Evolutionary conservation across 1,140 invertebrate genomes (phyloP).

Genomic region (Orchesella cincta): DNA sequence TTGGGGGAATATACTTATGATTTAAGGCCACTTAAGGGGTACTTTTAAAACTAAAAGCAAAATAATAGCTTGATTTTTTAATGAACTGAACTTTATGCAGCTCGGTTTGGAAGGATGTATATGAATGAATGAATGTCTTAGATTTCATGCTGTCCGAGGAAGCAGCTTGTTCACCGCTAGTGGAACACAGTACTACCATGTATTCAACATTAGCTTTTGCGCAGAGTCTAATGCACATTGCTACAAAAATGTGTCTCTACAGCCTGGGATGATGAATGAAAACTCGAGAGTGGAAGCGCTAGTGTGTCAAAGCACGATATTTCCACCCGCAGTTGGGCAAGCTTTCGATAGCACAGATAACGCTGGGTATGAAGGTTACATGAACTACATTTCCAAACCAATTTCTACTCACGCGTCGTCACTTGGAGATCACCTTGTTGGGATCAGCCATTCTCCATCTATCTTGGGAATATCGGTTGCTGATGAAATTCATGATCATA

Average conservation of each 20-base stretch:
- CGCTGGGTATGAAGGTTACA: slow-evolving; percentile 31
- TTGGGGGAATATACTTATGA: slow-evolving; percentile 57
- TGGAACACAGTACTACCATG: slow-evolving; percentile 64
- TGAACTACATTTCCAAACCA: slow-evolving; percentile 43
- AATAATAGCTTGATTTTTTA: background rate
- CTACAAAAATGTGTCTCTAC: slow-evolving; percentile 48
- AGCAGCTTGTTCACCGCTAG: slow-evolving; percentile 61
- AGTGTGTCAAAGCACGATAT: slow-evolving; percentile 61
- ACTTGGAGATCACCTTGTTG: slow-evolving; percentile 60
- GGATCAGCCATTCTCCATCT: slow-evolving; percentile 56
- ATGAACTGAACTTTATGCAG: background rate
- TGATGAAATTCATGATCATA: slow-evolving; percentile 52
- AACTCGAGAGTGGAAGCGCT: slow-evolving; percentile 53
- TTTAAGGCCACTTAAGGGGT: slow-evolving; percentile 58
- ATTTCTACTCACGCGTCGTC: slow-evolving; percentile 61
- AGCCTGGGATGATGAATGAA: slow-evolving; percentile 42
- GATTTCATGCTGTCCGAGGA: slow-evolving; percentile 57
- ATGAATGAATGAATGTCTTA: slow-evolving; percentile 50
- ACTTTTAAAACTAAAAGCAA: no score
- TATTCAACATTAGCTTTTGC: slow-evolving; percentile 65
- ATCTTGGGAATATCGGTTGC: slow-evolving; percentile 55
- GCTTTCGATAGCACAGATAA: slow-evolving; percentile 37
- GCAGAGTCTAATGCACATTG: slow-evolving; percentile 57
- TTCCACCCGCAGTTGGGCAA: slow-evolving; percentile 53
- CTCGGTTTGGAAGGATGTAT: no score